Percentiles rank a stretch among this genome's conserved stretches.
phyloP scores from a whole-genome alignment of 2,113 vertebrate species.

The Callopanchax toddi region DNA sequence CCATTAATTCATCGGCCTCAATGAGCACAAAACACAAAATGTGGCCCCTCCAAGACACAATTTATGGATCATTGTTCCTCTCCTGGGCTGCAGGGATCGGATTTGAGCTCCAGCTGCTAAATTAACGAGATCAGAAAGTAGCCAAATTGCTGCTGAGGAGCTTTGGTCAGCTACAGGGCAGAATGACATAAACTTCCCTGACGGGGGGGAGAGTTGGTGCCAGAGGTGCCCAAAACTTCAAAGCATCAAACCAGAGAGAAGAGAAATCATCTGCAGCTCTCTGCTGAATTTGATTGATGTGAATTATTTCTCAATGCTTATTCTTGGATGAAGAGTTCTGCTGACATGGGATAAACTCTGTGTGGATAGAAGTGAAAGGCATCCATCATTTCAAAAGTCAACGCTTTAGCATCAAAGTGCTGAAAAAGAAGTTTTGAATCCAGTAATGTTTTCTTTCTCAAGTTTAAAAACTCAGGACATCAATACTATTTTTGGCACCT shows the following conservation, averaged over 20 bases:
- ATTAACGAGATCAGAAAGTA: slow-evolving; percentile 16
- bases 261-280: slow-evolving; percentile 20
- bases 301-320: slow-evolving; percentile 58
- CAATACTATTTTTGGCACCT: slow-evolving; percentile 4
- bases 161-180: slow-evolving; percentile 15
- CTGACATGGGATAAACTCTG: slow-evolving; percentile 54
- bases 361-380: slow-evolving; percentile 47
- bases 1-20: slow-evolving; percentile 12
- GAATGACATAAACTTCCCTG: slow-evolving; percentile 3
- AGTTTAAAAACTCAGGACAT: slow-evolving; percentile 26
- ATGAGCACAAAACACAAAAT: slow-evolving; percentile 5
- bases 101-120: slow-evolving; percentile 13
- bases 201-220: not conserved
- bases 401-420: slow-evolving; percentile 43
- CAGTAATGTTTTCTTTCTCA: slow-evolving; percentile 5
- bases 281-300: slow-evolving; percentile 60
- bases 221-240: slow-evolving; percentile 9
- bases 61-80: slow-evolving; percentile 29
- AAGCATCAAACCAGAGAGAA: slow-evolving; percentile 13
- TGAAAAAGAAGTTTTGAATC: slow-evolving; percentile 49
- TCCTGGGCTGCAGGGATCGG: not conserved
- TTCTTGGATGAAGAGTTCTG: slow-evolving; percentile 62
- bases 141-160: slow-evolving; percentile 18
- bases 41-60: slow-evolving; percentile 29
- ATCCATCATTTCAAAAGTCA: slow-evolving; percentile 61